phyloP scores from a whole-genome alignment of 2,888 invertebrate genomes.

The Bedellia somnulentella region DNA sequence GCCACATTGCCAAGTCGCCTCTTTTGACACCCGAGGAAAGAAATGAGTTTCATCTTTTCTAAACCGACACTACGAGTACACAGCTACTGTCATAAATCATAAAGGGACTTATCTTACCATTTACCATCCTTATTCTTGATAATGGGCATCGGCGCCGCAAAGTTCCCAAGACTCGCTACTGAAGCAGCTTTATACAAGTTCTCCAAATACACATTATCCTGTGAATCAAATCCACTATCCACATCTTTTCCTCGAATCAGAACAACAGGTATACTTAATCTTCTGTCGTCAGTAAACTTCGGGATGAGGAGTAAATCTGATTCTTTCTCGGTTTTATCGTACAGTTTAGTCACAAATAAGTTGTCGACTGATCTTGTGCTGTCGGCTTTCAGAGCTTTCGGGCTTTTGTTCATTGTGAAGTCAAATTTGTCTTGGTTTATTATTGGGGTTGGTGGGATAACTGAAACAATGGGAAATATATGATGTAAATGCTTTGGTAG shows the following conservation, averaged over 20 bases:
- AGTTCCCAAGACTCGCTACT: constrained; percentile 45
- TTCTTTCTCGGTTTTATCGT: constrained; percentile 20
- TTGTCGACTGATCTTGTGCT: constrained; percentile 39
- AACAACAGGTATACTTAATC: constrained; percentile 45
- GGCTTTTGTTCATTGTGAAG: constrained; percentile 20
- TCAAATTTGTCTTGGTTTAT: constrained; percentile 32
- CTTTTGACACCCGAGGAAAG: no score
- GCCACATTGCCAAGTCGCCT: no score
- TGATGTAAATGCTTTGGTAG: no score
- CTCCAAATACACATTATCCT: constrained; percentile 40
- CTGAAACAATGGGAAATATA: no score
- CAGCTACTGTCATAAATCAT: no score
- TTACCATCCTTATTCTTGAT: constrained; percentile 52
- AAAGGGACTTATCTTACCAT: constrained; percentile 42
- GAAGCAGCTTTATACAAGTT: constrained; percentile 50
- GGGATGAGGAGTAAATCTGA: constrained; percentile 35
- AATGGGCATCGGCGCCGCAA: constrained; percentile 47
- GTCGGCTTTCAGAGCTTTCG: constrained; percentile 15
- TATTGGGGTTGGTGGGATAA: constrained; percentile 49
- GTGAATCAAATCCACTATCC: constrained; percentile 43
- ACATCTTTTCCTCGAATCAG: constrained; percentile 30
- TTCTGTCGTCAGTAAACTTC: constrained; percentile 31
- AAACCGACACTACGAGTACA: no score
- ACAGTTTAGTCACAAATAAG: constrained; percentile 23
- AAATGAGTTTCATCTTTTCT: no score